Evolutionary conservation across 2,113 vertebrate genomes (phyloP), one percentile per base, ranked within the genome.

Genomic region (Platysteira castanea): DNA sequence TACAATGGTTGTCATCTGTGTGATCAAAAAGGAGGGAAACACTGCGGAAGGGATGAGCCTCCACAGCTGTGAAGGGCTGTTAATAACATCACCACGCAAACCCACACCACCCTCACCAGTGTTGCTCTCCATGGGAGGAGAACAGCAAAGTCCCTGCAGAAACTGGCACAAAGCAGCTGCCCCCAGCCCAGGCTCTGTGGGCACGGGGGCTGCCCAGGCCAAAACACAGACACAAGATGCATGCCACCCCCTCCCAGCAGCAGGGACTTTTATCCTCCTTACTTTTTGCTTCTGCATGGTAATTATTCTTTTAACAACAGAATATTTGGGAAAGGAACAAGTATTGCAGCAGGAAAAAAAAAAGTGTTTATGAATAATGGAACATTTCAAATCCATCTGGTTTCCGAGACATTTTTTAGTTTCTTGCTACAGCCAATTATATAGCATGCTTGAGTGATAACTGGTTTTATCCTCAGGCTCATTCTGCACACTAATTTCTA

Each of bases 351-450:
- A 97, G 96, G 93, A 94, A 76, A 85, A 68, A 75, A 95, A 94
- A 67, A 85, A 95, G 94, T 96, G 97, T 98, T 98, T 98, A 98
- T 98, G 98, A 98, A 98, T 98, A 98, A 98, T 98, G 98, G 98
- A 98, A 98, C 98, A 98, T 98, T 98, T 98, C 98, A 98, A 98
- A 98, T 98, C 98, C 98, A 98, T 98, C 98, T 98, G 98, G 97
- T 98, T 98, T 97, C 98, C 37, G 97, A 98, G 98, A 98, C 98
- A 97, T 98, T 98, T 98, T 98, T 97, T 97, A 97, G 96, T 98
- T 98, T 97, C 97, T 98, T 98, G 96, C 97, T 97, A 96, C 97
- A 98, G 98, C 98, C 98, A 98, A 98, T 98, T 98, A 98, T 98
- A 98, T 98, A 97, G 97, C 97, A 98, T 96, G 98, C 98, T 98